phyloP scores from a whole-genome alignment of 2,888 invertebrate species.

The Apamea monoglypha region DNA sequence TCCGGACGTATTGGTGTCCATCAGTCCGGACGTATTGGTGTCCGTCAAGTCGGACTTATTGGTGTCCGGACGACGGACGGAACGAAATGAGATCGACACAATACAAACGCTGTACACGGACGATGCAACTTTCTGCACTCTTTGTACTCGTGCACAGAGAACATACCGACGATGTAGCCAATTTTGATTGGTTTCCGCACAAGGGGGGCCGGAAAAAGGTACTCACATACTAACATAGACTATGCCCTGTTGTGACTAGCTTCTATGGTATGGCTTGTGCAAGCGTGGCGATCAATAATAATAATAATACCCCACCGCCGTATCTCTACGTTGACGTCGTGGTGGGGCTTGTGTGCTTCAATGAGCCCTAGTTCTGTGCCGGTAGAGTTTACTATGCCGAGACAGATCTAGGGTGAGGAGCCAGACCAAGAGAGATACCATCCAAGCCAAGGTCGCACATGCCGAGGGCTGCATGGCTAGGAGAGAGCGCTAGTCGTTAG shows the following conservation, averaged over 20 bases:
- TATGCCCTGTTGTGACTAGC: background rate
- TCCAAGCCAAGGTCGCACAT: too few relatives aligned
- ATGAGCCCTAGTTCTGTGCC: too few relatives aligned
- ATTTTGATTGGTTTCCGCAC: background rate
- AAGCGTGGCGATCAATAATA: too few relatives aligned
- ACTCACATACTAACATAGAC: background rate
- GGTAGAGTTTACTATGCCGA: too few relatives aligned
- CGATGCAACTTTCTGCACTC: background rate
- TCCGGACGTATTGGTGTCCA: constrained; percentile 11
- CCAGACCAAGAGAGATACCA: too few relatives aligned
- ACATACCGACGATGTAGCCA: background rate
- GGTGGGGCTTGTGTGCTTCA: too few relatives aligned
- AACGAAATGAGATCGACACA: constrained; percentile 25
- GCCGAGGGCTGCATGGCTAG: too few relatives aligned
- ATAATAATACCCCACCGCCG: too few relatives aligned
- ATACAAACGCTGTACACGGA: background rate
- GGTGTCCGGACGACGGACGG: background rate
- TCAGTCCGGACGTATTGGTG: constrained; percentile 17
- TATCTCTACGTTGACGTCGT: too few relatives aligned
- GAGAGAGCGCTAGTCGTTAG: too few relatives aligned
- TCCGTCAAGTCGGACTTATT: constrained; percentile 23
- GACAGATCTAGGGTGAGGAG: too few relatives aligned
- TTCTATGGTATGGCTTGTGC: background rate
- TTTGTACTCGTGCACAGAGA: background rate
- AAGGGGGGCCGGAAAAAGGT: background rate